Evolutionary conservation across 2,113 vertebrate species (phyloP).

Genomic region (Notothenia rossii): DNA sequence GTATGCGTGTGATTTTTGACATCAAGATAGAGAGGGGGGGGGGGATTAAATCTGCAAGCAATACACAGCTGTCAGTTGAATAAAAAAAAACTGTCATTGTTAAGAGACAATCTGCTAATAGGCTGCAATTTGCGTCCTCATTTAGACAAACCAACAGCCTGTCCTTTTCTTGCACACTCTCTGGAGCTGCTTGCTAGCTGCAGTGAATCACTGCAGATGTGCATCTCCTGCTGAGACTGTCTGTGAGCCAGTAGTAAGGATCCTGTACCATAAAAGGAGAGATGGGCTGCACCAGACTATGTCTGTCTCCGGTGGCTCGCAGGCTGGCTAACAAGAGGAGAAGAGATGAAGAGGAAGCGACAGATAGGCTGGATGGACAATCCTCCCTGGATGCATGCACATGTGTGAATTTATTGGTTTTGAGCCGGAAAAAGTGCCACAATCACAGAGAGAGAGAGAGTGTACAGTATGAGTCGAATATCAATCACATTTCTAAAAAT

Average conservation of each 20-base stretch:
- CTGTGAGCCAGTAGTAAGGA: slow-evolving; percentile 31
- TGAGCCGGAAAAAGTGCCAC: slow-evolving; percentile 45
- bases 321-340: slow-evolving; percentile 56
- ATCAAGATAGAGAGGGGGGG: slow-evolving; percentile 1
- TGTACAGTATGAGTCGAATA: slow-evolving; percentile 73
- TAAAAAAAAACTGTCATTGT: background rate
- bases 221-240: slow-evolving; percentile 44
- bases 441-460: slow-evolving; percentile 41
- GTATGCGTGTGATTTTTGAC: slow-evolving; percentile 63
- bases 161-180: slow-evolving; percentile 27
- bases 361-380: slow-evolving; percentile 37
- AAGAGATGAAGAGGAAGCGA: slow-evolving; percentile 62
- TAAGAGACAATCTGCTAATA: background rate
- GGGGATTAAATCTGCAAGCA: slow-evolving; percentile 7
- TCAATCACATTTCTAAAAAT: slow-evolving; percentile 82
- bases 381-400: slow-evolving; percentile 31
- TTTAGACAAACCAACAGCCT: slow-evolving; percentile 20
- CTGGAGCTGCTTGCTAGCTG: slow-evolving; percentile 30
- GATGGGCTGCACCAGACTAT: slow-evolving; percentile 68
- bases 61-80: slow-evolving; percentile 3
- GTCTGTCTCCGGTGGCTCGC: slow-evolving; percentile 62
- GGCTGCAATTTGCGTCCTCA: slow-evolving; percentile 10
- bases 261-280: slow-evolving; percentile 78
- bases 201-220: slow-evolving; percentile 60
- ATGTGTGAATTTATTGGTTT: slow-evolving; percentile 37